phyloP scores from a whole-genome alignment of 2,113 vertebrate genomes.

The Nanger granti region DNA sequence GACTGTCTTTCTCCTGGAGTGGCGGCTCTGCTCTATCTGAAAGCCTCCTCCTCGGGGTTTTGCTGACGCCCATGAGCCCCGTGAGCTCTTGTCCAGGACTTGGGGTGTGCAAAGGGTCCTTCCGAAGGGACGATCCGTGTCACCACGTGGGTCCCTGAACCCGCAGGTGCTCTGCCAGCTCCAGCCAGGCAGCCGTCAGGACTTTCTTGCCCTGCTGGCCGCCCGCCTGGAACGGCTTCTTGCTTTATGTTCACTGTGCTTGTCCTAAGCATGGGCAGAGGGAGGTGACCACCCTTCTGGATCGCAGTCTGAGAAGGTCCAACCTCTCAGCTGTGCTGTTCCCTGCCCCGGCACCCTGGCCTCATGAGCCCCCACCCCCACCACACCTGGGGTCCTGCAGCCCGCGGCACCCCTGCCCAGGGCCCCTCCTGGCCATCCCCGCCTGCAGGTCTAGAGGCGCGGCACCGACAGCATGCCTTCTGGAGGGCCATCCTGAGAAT shows the following conservation, averaged over 20 bases:
- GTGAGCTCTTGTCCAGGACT: neutral
- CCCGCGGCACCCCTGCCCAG: accelerated
- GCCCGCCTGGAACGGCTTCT: neutral
- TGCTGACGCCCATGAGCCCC: accelerated
- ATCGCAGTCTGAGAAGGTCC: neutral
- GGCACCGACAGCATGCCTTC: accelerated
- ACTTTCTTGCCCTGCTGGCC: accelerated
- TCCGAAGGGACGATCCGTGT: accelerated
- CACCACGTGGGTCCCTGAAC: accelerated
- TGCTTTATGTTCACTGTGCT: accelerated
- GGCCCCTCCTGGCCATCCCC: neutral
- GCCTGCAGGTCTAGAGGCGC: accelerated
- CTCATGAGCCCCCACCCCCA: neutral
- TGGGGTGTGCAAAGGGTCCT: too few species aligned
- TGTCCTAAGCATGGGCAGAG: neutral
- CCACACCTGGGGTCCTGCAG: neutral
- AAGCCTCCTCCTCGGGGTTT: neutral
- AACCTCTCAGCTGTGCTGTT: neutral
- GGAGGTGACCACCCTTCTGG: neutral
- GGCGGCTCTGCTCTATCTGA: accelerated
- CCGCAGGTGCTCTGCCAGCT: neutral
- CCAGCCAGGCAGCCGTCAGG: neutral
- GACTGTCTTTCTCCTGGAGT: neutral
- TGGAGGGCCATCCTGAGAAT: neutral
- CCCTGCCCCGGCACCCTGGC: neutral